phyloP scores from a whole-genome alignment of 2,888 invertebrate species.

The Athetis lepigone region DNA sequence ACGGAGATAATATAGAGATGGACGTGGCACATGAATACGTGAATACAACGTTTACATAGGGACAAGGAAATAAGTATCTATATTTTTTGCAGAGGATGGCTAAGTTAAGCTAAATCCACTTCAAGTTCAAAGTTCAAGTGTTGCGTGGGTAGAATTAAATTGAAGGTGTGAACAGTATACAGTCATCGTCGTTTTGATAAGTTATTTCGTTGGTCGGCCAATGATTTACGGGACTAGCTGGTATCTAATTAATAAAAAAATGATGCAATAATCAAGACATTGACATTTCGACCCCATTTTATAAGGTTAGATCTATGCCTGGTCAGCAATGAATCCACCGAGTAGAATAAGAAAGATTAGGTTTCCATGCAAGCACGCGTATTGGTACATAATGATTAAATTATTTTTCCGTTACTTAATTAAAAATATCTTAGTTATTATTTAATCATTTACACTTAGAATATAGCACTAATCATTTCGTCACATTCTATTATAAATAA shows the following conservation, averaged over 20 bases:
- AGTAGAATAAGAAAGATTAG: too few relatives aligned
- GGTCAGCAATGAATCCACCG: background rate
- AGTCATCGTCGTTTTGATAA: background rate
- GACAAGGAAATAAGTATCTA: background rate
- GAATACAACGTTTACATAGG: background rate
- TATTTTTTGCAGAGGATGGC: conserved; percentile 20
- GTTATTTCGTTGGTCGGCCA: conserved; percentile 3
- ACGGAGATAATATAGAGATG: conserved; percentile 9
- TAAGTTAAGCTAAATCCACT: conserved; percentile 16
- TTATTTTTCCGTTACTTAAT: background rate
- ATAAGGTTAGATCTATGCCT: background rate
- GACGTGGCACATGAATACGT: background rate
- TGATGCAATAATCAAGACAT: conserved; percentile 6
- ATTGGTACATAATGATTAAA: background rate
- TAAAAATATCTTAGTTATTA: background rate
- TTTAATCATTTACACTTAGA: conserved; percentile 10
- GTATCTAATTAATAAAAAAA: background rate
- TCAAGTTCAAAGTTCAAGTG: conserved; percentile 37
- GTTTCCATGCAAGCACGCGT: too few relatives aligned
- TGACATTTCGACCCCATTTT: conserved; percentile 11
- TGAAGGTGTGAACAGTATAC: conserved; percentile 9
- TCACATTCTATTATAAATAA: conserved; percentile 17
- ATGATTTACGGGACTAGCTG: background rate
- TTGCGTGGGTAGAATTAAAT: conserved; percentile 14
- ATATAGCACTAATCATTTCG: conserved; percentile 18